phyloP scores from a whole-genome alignment of 2,797 vertebrate species.

The Oryzias sinensis region DNA sequence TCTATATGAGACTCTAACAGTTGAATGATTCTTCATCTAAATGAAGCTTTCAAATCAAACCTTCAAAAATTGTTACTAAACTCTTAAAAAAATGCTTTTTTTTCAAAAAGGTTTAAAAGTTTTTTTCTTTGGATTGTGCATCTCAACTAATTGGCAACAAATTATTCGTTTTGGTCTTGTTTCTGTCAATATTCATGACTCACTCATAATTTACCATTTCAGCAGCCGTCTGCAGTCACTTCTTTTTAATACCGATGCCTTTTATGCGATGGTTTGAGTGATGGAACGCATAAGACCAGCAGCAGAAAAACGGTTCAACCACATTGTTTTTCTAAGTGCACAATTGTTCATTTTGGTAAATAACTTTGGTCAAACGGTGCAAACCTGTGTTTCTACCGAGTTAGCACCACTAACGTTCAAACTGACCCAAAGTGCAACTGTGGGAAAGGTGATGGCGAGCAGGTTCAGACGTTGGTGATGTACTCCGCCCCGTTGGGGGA shows the following conservation, averaged over 20 bases:
- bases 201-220: neutral
- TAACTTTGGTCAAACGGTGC: slow-evolving; percentile 17
- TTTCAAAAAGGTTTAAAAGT: neutral
- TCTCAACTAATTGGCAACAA: too few species aligned
- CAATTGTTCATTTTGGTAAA: slow-evolving; percentile 57
- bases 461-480: slow-evolving; percentile 50
- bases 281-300: slow-evolving; percentile 36
- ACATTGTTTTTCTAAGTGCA: slow-evolving; percentile 48
- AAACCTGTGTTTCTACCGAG: slow-evolving; percentile 12
- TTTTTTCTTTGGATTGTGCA: neutral
- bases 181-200: neutral
- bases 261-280: slow-evolving; percentile 20
- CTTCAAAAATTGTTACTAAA: too few species aligned
- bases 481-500: slow-evolving; percentile 26
- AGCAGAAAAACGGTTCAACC: slow-evolving; percentile 61
- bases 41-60: too few species aligned
- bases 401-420: neutral
- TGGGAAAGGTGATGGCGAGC: neutral
- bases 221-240: neutral
- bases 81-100: neutral
- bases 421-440: slow-evolving; percentile 10
- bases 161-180: slow-evolving; percentile 4
- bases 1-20: too few species aligned
- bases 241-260: slow-evolving; percentile 1
- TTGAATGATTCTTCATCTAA: too few species aligned